A percentile compares a stretch with the other conserved stretches of the same genome.
phyloP scores from a whole-genome alignment of 1,140 invertebrate genomes.

The Aphis gossypii region DNA sequence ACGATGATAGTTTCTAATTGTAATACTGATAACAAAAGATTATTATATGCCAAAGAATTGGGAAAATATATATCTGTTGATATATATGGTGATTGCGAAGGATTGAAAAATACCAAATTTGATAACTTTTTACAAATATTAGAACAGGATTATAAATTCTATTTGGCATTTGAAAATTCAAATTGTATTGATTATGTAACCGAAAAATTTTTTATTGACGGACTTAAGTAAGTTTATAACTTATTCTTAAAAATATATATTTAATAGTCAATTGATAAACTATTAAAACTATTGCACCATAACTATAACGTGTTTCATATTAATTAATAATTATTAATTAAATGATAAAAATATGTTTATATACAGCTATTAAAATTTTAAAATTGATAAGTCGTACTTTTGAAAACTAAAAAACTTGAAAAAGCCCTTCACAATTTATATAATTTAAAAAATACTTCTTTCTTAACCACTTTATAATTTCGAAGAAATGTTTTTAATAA shows the following conservation, averaged over 20 bases:
- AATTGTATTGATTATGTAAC: slow-evolving; percentile 97
- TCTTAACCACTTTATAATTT: too few relatives aligned
- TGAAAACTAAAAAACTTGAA: too few relatives aligned
- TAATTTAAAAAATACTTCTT: background rate
- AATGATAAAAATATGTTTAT: too few relatives aligned
- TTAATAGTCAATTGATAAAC: too few relatives aligned
- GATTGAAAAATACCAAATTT: slow-evolving; percentile 80
- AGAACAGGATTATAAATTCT: slow-evolving; percentile 96
- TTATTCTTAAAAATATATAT: background rate
- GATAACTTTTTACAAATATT: slow-evolving; percentile 89
- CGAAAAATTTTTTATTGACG: slow-evolving; percentile 96
- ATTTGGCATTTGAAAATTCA: slow-evolving; percentile 96
- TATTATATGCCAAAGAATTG: slow-evolving; percentile 87
- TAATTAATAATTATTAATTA: too few relatives aligned
- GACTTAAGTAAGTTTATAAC: slow-evolving; percentile 75
- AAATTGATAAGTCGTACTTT: too few relatives aligned
- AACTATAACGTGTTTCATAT: too few relatives aligned
- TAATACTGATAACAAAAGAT: slow-evolving; percentile 83
- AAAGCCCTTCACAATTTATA: too few relatives aligned
- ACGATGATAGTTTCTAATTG: slow-evolving; percentile 99
- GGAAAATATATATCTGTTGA: slow-evolving; percentile 90
- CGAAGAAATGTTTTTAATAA: background rate
- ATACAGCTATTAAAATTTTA: too few relatives aligned
- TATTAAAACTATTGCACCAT: too few relatives aligned
- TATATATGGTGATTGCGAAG: slow-evolving; percentile 91